phyloP scores from a whole-genome alignment of 2,797 vertebrate genomes.

The Amblyopsis hoosieri region DNA sequence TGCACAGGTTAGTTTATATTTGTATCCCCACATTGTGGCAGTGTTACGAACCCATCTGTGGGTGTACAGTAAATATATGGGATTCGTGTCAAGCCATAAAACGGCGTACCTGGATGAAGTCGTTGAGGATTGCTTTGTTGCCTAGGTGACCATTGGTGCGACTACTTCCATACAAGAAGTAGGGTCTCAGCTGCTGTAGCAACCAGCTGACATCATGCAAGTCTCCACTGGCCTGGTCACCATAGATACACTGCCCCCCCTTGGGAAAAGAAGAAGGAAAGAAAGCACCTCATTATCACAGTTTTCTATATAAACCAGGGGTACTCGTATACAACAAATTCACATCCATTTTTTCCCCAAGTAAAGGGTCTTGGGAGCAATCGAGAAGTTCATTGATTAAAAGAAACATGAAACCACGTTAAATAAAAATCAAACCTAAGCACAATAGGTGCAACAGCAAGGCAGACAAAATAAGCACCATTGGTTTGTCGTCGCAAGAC shows the following conservation, averaged over 20 bases:
- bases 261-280: conserved; percentile 46
- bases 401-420: no score
- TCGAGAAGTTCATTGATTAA: no score
- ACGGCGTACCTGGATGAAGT: conserved; percentile 85
- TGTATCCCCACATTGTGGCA: no score
- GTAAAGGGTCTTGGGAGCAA: no score
- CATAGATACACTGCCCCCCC: conserved; percentile 94
- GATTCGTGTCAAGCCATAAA: not conserved
- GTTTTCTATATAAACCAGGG: not conserved
- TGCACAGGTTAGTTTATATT: no score
- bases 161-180: conserved; percentile 87
- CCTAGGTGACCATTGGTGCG: conserved; percentile 82
- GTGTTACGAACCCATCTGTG: no score
- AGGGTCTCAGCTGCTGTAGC: conserved; percentile 88
- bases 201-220: conserved; percentile 85
- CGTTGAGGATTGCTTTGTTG: conserved; percentile 83
- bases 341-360: not conserved
- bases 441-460: not conserved
- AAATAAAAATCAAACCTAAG: no score
- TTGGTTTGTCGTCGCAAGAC: no score
- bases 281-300: conserved; percentile 1
- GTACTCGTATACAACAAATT: not conserved
- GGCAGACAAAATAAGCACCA: not conserved
- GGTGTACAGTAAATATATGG: not conserved
- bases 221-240: conserved; percentile 85